A percentile compares a stretch with the other conserved stretches of the same genome.
Evolutionary conservation across 1,140 invertebrate genomes (phyloP).

Genomic region (Pteromalus puparum): DNA sequence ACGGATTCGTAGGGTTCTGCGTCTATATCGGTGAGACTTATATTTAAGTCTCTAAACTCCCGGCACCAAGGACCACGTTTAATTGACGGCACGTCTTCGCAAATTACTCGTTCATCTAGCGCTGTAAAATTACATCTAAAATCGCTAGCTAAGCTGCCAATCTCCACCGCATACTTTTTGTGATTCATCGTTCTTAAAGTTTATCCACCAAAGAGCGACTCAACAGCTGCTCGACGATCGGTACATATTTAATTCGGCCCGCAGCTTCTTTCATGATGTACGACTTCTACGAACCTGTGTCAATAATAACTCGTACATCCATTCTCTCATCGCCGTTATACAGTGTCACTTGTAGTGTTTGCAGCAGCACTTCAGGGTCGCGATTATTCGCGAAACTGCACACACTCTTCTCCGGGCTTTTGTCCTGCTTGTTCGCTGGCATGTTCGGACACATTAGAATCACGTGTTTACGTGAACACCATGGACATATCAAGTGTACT

Average conservation of each 20-base stretch:
- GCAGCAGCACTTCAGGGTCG: conserved; percentile 45
- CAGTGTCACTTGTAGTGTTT: conserved; percentile 43
- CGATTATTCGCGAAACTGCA: conserved; percentile 25
- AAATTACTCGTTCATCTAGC: conserved; percentile 53
- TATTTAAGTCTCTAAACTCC: conserved; percentile 41
- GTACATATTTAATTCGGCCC: neutral
- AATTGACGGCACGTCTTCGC: conserved; percentile 31
- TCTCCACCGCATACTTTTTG: conserved; percentile 37
- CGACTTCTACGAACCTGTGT: conserved; percentile 49
- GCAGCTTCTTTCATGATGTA: conserved; percentile 41
- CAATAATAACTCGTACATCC: conserved; percentile 47
- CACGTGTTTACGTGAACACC: conserved; percentile 42
- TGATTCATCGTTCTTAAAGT: conserved; percentile 16
- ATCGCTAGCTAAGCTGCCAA: conserved; percentile 15
- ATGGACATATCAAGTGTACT: conserved; percentile 27
- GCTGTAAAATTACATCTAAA: conserved; percentile 52
- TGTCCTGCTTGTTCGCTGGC: too few species aligned
- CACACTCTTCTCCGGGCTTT: too few species aligned
- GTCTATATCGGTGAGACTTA: conserved; percentile 51
- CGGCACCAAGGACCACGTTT: conserved; percentile 24
- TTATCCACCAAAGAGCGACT: conserved; percentile 39
- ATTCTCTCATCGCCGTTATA: conserved; percentile 7
- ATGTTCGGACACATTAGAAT: conserved; percentile 39
- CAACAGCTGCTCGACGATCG: conserved; percentile 28
- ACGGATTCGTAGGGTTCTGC: conserved; percentile 43